A percentile compares a stretch with the other conserved stretches of the same genome.
phyloP scores from a whole-genome alignment of 1,140 invertebrate genomes.

The Bombus huntii region DNA sequence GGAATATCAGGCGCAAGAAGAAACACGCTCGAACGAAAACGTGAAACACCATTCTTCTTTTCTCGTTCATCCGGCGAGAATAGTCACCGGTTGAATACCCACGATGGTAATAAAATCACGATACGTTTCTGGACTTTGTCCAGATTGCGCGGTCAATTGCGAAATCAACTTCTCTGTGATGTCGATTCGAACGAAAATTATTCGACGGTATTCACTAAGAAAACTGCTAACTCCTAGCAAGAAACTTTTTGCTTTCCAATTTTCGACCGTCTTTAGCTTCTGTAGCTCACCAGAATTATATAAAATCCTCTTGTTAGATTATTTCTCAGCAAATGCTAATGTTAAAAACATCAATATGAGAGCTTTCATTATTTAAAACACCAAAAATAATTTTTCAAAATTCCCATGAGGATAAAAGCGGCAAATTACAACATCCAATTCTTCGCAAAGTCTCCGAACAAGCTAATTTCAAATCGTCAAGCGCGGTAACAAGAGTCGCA shows the following conservation, averaged over 20 bases:
- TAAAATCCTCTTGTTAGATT: no score
- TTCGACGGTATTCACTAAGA: no score
- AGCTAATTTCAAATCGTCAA: neutral
- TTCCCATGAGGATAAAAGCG: neutral
- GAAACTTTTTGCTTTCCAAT: neutral
- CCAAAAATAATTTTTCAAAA: neutral
- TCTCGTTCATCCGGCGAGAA: neutral
- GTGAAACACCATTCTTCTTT: neutral
- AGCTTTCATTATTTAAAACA: no score
- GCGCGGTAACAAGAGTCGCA: neutral
- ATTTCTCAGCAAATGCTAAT: no score
- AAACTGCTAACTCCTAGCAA: neutral
- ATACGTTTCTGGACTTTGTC: conserved; percentile 13
- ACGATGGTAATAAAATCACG: conserved; percentile 1
- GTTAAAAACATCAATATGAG: no score
- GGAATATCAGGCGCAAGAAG: conserved; percentile 46
- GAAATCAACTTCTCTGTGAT: neutral
- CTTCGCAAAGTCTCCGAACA: neutral
- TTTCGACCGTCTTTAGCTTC: neutral
- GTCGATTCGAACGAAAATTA: neutral
- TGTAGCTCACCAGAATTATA: neutral
- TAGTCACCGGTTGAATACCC: neutral
- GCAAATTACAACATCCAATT: neutral
- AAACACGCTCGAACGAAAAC: conserved; percentile 14
- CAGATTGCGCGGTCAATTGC: conserved; percentile 10